Evolutionary conservation across 1,140 invertebrate species (phyloP).

Genomic region (Drosophila setifemur): DNA sequence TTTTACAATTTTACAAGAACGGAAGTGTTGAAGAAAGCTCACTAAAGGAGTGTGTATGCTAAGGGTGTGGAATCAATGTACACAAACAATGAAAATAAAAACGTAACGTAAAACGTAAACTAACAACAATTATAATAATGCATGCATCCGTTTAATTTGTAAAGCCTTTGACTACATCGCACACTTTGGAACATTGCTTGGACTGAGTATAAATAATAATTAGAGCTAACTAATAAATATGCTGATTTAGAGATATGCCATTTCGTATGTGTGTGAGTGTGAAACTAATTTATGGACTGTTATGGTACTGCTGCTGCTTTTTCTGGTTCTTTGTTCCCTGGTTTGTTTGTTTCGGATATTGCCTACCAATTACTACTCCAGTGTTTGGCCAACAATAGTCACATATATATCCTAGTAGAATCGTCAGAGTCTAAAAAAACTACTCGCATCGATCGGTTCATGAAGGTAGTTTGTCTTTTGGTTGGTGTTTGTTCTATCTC

Average conservation of each 20-base stretch:
- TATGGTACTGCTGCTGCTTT: conserved; percentile 26
- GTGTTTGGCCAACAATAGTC: conserved; percentile 41
- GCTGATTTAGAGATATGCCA: conserved; percentile 60
- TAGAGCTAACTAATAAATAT: conserved; percentile 73
- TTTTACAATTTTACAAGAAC: conserved; percentile 77
- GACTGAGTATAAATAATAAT: conserved; percentile 65
- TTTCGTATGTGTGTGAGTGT: conserved; percentile 28
- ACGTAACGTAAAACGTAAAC: conserved; percentile 29
- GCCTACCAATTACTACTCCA: conserved; percentile 39
- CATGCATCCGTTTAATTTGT: conserved; percentile 31
- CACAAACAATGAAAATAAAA: no score
- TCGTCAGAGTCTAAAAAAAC: conserved; percentile 66
- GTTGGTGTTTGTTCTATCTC: no score
- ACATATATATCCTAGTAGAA: conserved; percentile 66
- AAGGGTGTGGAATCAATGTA: conserved; percentile 62
- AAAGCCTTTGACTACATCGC: conserved; percentile 49
- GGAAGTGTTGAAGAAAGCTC: conserved; percentile 31
- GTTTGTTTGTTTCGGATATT: conserved; percentile 50
- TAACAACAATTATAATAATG: conserved; percentile 40
- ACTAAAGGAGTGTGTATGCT: conserved; percentile 55
- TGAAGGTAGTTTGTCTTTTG: conserved; percentile 73
- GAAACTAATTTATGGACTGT: conserved; percentile 58
- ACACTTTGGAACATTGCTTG: conserved; percentile 60
- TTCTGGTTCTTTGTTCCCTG: conserved; percentile 57
- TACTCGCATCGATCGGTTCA: conserved; percentile 23